Base-by-base conservation (phyloP, 2,797 vertebrate genomes). In the Onychomys torridus region DNA sequence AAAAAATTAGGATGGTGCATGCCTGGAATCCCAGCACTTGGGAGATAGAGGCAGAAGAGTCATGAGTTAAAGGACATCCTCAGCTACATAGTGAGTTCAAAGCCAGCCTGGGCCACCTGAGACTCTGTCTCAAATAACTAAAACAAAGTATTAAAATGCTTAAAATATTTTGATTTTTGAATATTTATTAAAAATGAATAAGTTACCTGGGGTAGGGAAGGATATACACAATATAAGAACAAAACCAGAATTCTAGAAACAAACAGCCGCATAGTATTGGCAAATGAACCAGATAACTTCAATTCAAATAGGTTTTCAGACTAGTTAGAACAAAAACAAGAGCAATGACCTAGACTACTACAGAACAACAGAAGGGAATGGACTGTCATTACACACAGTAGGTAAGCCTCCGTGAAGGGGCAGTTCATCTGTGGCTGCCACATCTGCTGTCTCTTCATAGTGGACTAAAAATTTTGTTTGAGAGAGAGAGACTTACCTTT, bases 111-210 rank as follows among this genome's bases (percentile, higher is more conserved):
- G 29, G 32, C 16, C 73, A 57, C 49, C 21, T 40, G 25, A 73
- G 49, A 27, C 25, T 16, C 16, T 7, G 12, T 6, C 16, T 40
- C 49, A 84, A 77, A 25, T 32, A 97, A 77, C 75, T 94, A 75
- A 93, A 90, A 59, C 88, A 9, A 76, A 89, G 78, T 93, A 90
- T 75, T 83, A 49, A 83, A 89, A 81, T 6, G 6, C 77, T 73
- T 85, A 13, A 7, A 61, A 46, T 52, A 52, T 61, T 32, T 77
- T 94, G 75, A 65, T 83, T 32, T 63, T 88, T 89, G 65, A 55
- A 27, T 25, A 75, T 75, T 73, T 89, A 81, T 71, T 88, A 8
- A 93, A 59, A 93, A 71, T 59, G 40, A 78, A 6, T 2, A 19
- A 73, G 43, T 10, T 61, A 29, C 19, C 8, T 2, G 34, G 63